Percentiles rank a stretch among this genome's conserved stretches.
phyloP scores from a whole-genome alignment of 2,113 vertebrate genomes.

The Danionella cerebrum region DNA sequence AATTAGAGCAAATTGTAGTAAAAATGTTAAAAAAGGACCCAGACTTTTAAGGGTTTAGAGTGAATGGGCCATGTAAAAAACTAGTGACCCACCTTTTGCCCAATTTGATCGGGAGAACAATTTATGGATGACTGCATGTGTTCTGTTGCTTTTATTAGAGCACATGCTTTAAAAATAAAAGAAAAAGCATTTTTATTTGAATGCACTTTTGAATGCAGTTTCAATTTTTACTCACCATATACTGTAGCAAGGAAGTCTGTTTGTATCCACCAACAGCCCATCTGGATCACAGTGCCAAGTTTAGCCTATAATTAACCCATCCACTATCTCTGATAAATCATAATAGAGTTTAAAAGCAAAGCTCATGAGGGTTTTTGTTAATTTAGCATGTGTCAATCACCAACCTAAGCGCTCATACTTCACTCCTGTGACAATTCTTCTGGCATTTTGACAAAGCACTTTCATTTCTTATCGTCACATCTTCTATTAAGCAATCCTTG shows the following conservation, averaged over 20 bases:
- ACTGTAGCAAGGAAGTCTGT: neutral
- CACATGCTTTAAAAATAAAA: too few species aligned
- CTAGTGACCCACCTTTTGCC: too few species aligned
- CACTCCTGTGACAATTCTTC: neutral
- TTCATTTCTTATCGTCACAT: neutral
- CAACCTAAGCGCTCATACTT: neutral
- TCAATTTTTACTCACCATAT: neutral
- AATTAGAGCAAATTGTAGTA: too few species aligned
- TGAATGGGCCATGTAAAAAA: too few species aligned
- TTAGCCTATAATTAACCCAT: neutral
- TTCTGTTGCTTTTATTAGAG: too few species aligned
- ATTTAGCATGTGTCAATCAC: slow-evolving; percentile 9
- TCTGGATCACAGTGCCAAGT: neutral
- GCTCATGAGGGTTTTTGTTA: neutral
- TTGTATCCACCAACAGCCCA: neutral
- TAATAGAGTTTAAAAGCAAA: neutral
- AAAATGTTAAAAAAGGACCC: too few species aligned
- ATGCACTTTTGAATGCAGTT: too few species aligned
- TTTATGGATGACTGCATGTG: too few species aligned
- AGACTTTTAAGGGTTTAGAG: too few species aligned
- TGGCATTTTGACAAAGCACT: neutral
- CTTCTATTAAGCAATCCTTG: neutral
- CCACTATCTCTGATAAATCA: neutral
- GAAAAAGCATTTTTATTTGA: too few species aligned
- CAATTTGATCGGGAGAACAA: too few species aligned